These are phyloP conservation scores for Cuculus canorus DNA, from an alignment of 2,797 vertebrate genomes.

Conservation along the genomic window DNA sequence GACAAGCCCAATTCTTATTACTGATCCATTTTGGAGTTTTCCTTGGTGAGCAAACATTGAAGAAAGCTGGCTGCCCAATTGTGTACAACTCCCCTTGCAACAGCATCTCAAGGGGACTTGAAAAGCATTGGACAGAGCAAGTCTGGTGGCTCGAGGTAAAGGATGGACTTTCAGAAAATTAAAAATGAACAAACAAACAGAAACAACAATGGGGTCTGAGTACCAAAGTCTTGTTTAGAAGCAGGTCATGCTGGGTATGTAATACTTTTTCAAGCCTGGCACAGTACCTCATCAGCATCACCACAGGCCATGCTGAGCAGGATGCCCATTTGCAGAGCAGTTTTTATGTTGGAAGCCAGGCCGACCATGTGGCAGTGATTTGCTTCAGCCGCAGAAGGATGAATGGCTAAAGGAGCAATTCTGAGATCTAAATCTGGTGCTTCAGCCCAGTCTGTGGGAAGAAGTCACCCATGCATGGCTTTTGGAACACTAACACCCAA, in stretches of 20 bases:
- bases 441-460: background rate
- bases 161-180: background rate
- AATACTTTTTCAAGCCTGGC: background rate
- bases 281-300: background rate
- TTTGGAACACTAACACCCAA: background rate
- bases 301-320: background rate
- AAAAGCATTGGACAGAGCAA: background rate
- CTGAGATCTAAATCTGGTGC: background rate
- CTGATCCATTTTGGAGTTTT: background rate
- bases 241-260: background rate
- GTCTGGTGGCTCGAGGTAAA: background rate
- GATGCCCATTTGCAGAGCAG: background rate
- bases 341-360: background rate
- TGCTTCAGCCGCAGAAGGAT: background rate
- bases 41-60: accelerated
- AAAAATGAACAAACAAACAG: too few species aligned
- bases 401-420: background rate
- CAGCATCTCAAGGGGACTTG: background rate
- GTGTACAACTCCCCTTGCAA: background rate
- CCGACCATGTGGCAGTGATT: background rate
- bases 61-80: accelerated
- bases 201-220: background rate
- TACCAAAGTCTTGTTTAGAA: background rate
- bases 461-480: background rate
- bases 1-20: background rate